A percentile compares a stretch with the other conserved stretches of the same genome.
phyloP scores from a whole-genome alignment of 2,797 vertebrate species.

The Mus minutoides region DNA sequence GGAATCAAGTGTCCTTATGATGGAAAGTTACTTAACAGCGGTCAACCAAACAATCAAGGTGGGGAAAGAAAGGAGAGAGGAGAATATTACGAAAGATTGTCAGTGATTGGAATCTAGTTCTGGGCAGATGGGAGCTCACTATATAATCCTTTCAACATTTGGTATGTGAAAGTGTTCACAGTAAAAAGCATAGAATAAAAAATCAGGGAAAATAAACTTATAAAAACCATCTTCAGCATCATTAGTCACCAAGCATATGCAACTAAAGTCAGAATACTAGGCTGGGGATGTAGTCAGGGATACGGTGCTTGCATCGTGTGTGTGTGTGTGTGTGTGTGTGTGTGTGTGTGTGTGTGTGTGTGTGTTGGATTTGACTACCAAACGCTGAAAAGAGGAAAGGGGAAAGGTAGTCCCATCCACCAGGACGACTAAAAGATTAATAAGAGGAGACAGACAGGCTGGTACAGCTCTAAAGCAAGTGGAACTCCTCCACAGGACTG shows the following conservation, averaged over 20 bases:
- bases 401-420: background rate
- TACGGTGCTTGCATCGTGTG: background rate
- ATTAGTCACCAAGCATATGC: slow-evolving; percentile 46
- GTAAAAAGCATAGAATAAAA: slow-evolving; percentile 36
- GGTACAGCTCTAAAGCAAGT: background rate
- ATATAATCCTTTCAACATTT: slow-evolving; percentile 40
- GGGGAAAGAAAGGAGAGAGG: background rate
- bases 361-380: background rate
- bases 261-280: background rate
- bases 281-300: background rate
- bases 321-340: no score
- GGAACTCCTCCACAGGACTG: background rate
- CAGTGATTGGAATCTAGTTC: slow-evolving; percentile 7
- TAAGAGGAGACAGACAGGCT: slow-evolving; percentile 10
- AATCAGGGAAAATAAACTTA: slow-evolving; percentile 31
- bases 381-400: background rate
- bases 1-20: background rate
- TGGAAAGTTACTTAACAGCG: background rate
- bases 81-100: background rate
- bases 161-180: slow-evolving; percentile 28
- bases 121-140: background rate
- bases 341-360: no score
- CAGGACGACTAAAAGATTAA: slow-evolving; percentile 5
- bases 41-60: background rate
- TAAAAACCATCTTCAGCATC: background rate